Conservation (phyloP, 2,888 invertebrate genomes). For the Sylvicola fuscatus region DNA sequence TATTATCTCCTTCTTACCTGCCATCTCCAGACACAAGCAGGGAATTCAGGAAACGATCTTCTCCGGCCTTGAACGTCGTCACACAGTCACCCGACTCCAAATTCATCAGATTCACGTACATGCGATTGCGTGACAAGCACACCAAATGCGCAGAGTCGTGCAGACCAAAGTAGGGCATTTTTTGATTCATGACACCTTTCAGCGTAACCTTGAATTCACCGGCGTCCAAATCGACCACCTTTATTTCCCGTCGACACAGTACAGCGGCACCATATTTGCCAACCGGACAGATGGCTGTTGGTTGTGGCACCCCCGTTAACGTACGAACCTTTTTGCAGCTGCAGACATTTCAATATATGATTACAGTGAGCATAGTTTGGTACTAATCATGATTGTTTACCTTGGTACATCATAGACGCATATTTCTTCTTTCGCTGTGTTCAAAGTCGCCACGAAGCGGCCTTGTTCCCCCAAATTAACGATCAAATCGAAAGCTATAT, state of each 20-base stretch:
- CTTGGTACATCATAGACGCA: constrained; percentile 60
- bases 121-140: constrained; percentile 63
- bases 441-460: constrained; percentile 53
- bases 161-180: constrained; percentile 76
- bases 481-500: constrained; percentile 26
- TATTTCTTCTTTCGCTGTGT: constrained; percentile 53
- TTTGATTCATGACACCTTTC: constrained; percentile 80
- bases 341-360: too few species aligned
- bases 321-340: constrained; percentile 46
- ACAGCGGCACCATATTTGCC: constrained; percentile 58
- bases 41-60: constrained; percentile 76
- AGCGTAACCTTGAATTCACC: constrained; percentile 44
- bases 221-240: constrained; percentile 58
- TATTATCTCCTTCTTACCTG: constrained; percentile 33
- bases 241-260: constrained; percentile 59
- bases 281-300: constrained; percentile 56
- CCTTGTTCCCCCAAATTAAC: constrained; percentile 30
- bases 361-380: too few species aligned
- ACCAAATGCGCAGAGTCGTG: constrained; percentile 59
- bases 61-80: constrained; percentile 74
- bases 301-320: constrained; percentile 52
- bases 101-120: constrained; percentile 79
- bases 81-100: constrained; percentile 44
- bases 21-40: constrained; percentile 75
- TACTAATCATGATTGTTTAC: too few species aligned